Evolutionary conservation across 2,113 vertebrate genomes (phyloP).

Genomic region (Gallinago paraguaiae): DNA sequence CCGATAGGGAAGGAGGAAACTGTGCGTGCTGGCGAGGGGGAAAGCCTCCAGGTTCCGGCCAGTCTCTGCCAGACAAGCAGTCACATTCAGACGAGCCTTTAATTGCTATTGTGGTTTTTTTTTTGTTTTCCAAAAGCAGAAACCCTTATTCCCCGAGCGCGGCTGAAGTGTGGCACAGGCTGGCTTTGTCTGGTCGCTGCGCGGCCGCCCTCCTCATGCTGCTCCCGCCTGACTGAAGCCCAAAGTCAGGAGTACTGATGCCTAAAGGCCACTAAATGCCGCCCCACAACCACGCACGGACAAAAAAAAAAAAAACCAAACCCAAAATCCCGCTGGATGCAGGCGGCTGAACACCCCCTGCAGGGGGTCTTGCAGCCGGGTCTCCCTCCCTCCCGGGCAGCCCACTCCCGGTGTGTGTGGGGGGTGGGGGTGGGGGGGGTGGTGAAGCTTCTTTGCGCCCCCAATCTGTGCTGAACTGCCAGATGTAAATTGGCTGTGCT

Average conservation of each 20-base stretch:
- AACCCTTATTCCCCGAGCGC: not conserved
- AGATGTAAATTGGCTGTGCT: no score
- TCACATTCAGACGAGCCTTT: not conserved
- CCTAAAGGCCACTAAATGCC: not conserved
- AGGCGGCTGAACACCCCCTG: not conserved
- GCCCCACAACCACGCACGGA: not conserved
- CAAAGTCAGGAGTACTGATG: not conserved
- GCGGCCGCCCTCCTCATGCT: not conserved
- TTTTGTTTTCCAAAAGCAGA: slow-evolving; percentile 10
- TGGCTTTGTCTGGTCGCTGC: slow-evolving; percentile 39
- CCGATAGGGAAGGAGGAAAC: not conserved
- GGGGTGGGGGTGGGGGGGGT: no score
- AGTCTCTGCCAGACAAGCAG: slow-evolving; percentile 18
- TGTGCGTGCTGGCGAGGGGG: not conserved
- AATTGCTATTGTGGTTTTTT: slow-evolving; percentile 39
- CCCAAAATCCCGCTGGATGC: not conserved
- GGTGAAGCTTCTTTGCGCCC: not conserved
- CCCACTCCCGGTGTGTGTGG: no score
- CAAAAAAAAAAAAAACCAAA: no score
- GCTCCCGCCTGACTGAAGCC: not conserved
- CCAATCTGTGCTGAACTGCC: not conserved
- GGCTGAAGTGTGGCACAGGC: slow-evolving; percentile 28
- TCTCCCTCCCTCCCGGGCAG: not conserved
- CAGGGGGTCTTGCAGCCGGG: not conserved
- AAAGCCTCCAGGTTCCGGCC: not conserved